Evolutionary conservation across 2,797 vertebrate genomes (phyloP), one percentile per base, ranked within the genome.

Genomic region (Intellagama lesueurii): DNA sequence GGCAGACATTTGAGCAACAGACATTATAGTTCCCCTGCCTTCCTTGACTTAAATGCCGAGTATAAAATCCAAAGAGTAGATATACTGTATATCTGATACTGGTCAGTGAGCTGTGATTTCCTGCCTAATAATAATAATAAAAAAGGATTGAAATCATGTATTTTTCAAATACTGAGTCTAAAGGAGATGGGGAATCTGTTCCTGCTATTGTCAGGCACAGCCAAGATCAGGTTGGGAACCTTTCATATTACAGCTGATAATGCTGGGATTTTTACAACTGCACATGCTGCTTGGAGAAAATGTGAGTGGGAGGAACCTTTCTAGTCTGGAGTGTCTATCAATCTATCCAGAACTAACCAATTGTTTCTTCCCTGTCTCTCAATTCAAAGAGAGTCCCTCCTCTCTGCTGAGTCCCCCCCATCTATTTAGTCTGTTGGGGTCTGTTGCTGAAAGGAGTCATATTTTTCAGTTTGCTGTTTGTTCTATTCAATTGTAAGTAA

Each of bases 1-100:
- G 60, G 44, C 81, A 88, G 72, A 88, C 60, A 7, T 76, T 40
- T 88, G 70, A 68, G 73, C 72, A 35, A 52, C 14, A 52, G 44
- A 68, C 7, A 52, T 88, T 68, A 83, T 35, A 35, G 70, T 24
- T 49, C 22, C 44, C 47, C 14, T 83, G 56, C 19, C 28, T 83
- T 83, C 40, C 16, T 75, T 68, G 47, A 35, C 60, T 30, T 76
- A 47, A 77, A 86, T 3, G 22, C 7, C n/a, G 40, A 49, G 24
- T 83, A 83, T 32, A 83, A 88, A 87, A 87, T 56, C n/a, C 47
- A 72, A 80, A 49, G n/a, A 24, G n/a, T 9, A 86, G 49, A 81
- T 35, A 70, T 70, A 87, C 3, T 68, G 22, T 73, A 49, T 72
- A 82, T 83, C 72, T 47, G 72, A 76, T 32, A 32, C 5, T 66